Conservation (phyloP, 2,888 invertebrate species). For the Listrodromus nycthemerus region DNA sequence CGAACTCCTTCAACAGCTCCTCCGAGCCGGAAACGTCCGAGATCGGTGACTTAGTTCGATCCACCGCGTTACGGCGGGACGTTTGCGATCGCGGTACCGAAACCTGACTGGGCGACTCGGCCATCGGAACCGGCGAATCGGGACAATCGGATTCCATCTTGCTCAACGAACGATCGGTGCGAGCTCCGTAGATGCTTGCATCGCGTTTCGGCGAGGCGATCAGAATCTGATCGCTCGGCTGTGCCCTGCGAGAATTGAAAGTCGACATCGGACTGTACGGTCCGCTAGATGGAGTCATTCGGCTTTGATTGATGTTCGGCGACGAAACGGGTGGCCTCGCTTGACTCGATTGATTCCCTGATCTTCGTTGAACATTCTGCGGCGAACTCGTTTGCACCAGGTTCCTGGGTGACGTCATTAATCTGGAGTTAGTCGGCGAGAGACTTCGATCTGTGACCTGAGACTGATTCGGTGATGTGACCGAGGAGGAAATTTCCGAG, state of each 20-base stretch:
- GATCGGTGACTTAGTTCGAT: constrained; percentile 59
- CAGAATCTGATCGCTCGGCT: constrained; percentile 80
- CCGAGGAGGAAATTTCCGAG: constrained; percentile 27
- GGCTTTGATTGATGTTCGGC: constrained; percentile 57
- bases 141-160: constrained; percentile 69
- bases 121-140: constrained; percentile 78
- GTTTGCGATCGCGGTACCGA: constrained; percentile 56
- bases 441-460: constrained; percentile 40
- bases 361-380: constrained; percentile 35
- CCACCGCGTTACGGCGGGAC: constrained; percentile 49
- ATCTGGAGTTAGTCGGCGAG: constrained; percentile 30
- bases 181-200: constrained; percentile 71
- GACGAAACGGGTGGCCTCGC: constrained; percentile 63
- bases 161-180: constrained; percentile 65
- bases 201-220: constrained; percentile 82
- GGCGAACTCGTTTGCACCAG: constrained; percentile 45
- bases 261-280: constrained; percentile 51
- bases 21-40: constrained; percentile 26
- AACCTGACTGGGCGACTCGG: constrained; percentile 74
- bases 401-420: constrained; percentile 54
- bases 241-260: constrained; percentile 72
- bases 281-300: constrained; percentile 46
- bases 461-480: constrained; percentile 17
- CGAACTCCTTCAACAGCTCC: constrained; percentile 24
- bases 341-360: constrained; percentile 47